A percentile compares a stretch with the other conserved stretches of the same genome.
phyloP scores from a whole-genome alignment of 2,797 vertebrate genomes.

The Arrhamphus sclerolepis region DNA sequence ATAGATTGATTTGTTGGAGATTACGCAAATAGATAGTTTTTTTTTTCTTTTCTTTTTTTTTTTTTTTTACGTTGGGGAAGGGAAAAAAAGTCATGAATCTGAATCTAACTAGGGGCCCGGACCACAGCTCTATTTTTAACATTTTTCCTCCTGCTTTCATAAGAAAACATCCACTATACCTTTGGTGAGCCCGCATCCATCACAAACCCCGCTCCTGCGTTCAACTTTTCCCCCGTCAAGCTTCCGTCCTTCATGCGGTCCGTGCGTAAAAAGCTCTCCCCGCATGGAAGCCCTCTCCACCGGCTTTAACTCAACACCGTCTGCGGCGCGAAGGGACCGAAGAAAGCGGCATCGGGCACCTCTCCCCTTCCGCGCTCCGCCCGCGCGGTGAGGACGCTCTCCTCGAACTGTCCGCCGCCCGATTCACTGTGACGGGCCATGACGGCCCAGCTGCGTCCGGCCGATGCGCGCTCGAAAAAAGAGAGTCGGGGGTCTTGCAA shows the following conservation, averaged over 20 bases:
- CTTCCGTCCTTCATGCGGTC: constrained; percentile 70
- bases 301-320: constrained; percentile 51
- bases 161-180: constrained; percentile 57
- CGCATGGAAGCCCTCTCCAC: constrained; percentile 39
- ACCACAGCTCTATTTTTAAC: neutral
- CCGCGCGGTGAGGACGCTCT: constrained; percentile 62
- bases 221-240: constrained; percentile 58
- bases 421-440: constrained; percentile 75
- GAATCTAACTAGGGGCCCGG: neutral
- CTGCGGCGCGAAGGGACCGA: constrained; percentile 43
- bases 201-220: constrained; percentile 48
- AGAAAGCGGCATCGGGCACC: constrained; percentile 36
- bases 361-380: constrained; percentile 52
- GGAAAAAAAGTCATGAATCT: neutral
- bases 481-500: constrained; percentile 22
- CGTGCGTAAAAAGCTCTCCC: constrained; percentile 64
- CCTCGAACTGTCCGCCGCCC: constrained; percentile 60
- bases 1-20: too few relatives aligned
- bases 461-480: constrained; percentile 33
- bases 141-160: neutral
- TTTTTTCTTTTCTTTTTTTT: too few relatives aligned
- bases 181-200: constrained; percentile 69
- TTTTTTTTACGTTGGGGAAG: too few relatives aligned
- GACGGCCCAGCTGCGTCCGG: constrained; percentile 67
- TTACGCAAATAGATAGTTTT: too few relatives aligned